A percentile compares a stretch with the other conserved stretches of the same genome.
These are phyloP conservation scores for Graphium colonna DNA, from an alignment of 2,888 invertebrate genomes.

Conservation along the genomic window DNA sequence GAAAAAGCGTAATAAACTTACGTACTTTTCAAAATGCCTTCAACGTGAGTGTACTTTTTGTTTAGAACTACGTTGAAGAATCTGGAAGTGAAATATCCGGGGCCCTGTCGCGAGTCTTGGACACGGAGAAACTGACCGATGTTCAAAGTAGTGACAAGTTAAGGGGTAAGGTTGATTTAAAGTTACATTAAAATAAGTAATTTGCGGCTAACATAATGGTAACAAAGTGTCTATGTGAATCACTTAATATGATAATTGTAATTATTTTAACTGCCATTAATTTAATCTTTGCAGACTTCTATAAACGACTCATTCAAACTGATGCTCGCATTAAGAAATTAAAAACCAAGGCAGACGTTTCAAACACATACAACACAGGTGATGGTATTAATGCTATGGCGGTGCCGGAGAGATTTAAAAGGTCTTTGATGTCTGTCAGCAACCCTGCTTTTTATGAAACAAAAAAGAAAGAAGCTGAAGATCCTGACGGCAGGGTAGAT, in stretches of 20 bases:
- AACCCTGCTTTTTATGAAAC: slow-evolving; percentile 1
- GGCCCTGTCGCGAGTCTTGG: slow-evolving; percentile 39
- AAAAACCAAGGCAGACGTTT: slow-evolving; percentile 36
- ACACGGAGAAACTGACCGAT: slow-evolving; percentile 40
- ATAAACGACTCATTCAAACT: slow-evolving; percentile 56
- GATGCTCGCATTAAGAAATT: slow-evolving; percentile 56
- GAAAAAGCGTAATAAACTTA: no score
- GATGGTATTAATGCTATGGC: slow-evolving; percentile 24
- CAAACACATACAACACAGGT: slow-evolving; percentile 18
- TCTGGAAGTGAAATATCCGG: slow-evolving; percentile 25
- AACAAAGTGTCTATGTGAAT: no score
- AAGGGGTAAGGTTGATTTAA: slow-evolving; percentile 35
- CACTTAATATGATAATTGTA: no score
- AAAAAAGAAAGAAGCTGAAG: slow-evolving; percentile 7
- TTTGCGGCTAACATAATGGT: no score
- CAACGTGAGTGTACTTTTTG: no score
- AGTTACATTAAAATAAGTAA: no score
- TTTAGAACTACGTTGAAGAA: slow-evolving; percentile 20
- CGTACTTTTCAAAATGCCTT: no score
- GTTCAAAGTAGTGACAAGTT: slow-evolving; percentile 43
- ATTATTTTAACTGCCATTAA: no score
- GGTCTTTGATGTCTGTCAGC: slow-evolving; percentile 35
- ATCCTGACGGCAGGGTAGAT: slow-evolving; percentile 4
- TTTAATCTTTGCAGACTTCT: slow-evolving; percentile 58
- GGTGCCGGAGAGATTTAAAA: slow-evolving; percentile 39